Conservation (phyloP, 35 echinoderm and acorn worm species). For the Ophioderma brevispina region DNA sequence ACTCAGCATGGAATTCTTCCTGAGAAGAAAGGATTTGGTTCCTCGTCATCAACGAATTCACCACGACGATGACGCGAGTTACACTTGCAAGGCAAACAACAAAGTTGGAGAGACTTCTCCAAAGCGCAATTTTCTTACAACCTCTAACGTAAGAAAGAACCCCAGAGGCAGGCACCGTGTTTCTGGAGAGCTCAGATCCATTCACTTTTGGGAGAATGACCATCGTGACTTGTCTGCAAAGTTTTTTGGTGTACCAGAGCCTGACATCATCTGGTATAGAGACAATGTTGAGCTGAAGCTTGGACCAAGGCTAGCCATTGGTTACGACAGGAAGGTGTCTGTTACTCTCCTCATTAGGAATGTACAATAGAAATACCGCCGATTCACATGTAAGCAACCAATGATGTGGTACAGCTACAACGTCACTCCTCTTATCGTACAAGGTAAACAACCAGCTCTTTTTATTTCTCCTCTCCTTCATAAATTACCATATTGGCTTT, state of each 20-base stretch:
- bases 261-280: conserved; percentile 92
- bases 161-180: conserved; percentile 62
- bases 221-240: conserved; percentile 79
- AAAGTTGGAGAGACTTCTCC: conserved; percentile 85
- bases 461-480: conserved; percentile 54
- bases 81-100: conserved; percentile 93
- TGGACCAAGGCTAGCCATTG: conserved; percentile 64
- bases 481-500: conserved; percentile 59
- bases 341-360: conserved; percentile 82
- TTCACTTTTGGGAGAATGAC: conserved; percentile 69
- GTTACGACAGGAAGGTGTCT: conserved; percentile 74
- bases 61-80: conserved; percentile 90
- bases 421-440: conserved; percentile 75
- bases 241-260: conserved; percentile 72
- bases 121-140: conserved; percentile 84
- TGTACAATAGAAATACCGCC: conserved; percentile 54
- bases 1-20: conserved; percentile 73
- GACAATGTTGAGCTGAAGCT: conserved; percentile 72
- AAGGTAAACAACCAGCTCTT: conserved; percentile 83
- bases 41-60: conserved; percentile 80
- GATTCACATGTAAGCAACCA: conserved; percentile 84
- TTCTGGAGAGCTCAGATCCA: conserved; percentile 55
- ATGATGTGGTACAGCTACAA: conserved; percentile 75
- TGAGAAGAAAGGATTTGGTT: conserved; percentile 87
- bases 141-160: conserved; percentile 71